These are phyloP conservation scores for Squalus acanthias DNA, from an alignment of 2,797 vertebrate species.

Conservation along the genomic window DNA sequence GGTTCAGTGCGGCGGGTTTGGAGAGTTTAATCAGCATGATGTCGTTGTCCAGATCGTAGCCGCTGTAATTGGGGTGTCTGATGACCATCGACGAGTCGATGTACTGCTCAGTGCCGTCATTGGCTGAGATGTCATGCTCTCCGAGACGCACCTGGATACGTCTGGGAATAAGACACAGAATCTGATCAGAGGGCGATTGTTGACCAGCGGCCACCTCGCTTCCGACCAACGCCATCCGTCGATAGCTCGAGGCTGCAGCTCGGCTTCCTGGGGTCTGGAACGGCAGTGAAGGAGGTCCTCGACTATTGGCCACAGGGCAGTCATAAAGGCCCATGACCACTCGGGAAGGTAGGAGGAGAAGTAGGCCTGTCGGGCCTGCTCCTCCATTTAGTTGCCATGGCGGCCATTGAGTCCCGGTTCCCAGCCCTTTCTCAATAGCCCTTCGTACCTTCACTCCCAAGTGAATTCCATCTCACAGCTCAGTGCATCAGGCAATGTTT, in stretches of 20 bases:
- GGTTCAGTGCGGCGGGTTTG: background rate
- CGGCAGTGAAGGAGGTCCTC: too few species aligned
- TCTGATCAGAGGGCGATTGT: accelerated
- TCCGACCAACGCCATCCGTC: too few species aligned
- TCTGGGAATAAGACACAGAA: background rate
- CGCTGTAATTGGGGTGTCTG: background rate
- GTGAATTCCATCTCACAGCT: too few species aligned
- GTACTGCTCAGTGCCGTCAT: background rate
- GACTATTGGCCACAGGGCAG: too few species aligned
- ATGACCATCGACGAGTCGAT: background rate
- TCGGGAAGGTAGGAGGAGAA: background rate
- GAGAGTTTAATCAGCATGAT: conserved; percentile 17
- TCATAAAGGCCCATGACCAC: too few species aligned
- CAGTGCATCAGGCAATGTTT: too few species aligned
- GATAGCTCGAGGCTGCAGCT: too few species aligned
- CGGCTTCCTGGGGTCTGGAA: background rate
- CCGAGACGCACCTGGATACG: background rate
- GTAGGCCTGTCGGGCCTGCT: background rate
- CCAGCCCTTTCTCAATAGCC: too few species aligned
- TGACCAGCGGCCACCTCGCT: background rate
- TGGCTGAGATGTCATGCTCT: background rate
- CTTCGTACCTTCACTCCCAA: too few species aligned
- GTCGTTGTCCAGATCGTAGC: background rate
- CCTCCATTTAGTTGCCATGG: background rate
- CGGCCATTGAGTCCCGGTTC: background rate